A percentile compares a stretch with the other conserved stretches of the same genome.
These are phyloP conservation scores for Agriopis marginaria DNA, from an alignment of 2,888 invertebrate genomes.

Conservation along the genomic window DNA sequence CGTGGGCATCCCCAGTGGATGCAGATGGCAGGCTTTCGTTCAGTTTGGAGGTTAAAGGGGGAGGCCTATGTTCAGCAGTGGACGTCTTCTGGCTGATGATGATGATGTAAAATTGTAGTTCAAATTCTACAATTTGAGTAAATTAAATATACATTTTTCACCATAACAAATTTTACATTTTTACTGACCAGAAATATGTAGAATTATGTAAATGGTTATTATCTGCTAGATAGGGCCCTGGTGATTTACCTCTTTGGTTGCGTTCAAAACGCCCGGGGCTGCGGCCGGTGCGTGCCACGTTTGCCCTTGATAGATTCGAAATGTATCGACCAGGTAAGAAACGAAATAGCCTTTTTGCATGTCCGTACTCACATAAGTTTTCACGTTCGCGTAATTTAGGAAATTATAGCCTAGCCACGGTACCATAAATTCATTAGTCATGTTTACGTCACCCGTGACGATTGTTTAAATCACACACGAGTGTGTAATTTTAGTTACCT, in stretches of 20 bases:
- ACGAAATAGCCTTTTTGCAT: constrained; percentile 43
- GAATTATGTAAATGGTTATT: too few species aligned
- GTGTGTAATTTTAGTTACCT: constrained; percentile 28
- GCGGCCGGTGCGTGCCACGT: constrained; percentile 36
- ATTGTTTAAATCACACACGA: constrained; percentile 36
- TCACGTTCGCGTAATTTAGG: constrained; percentile 43
- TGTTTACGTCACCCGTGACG: constrained; percentile 42
- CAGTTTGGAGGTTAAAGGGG: too few species aligned
- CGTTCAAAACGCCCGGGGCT: constrained; percentile 33
- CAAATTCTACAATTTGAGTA: too few species aligned
- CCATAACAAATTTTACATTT: too few species aligned
- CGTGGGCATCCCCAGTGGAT: too few species aligned
- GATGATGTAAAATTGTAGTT: too few species aligned
- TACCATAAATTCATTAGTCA: constrained; percentile 37
- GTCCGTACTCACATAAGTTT: constrained; percentile 34
- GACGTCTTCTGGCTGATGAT: too few species aligned
- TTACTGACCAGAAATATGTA: too few species aligned
- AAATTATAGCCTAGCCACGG: constrained; percentile 41
- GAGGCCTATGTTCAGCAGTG: too few species aligned
- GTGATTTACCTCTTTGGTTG: constrained; percentile 37
- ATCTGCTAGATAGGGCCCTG: constrained; percentile 1
- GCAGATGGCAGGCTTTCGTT: too few species aligned
- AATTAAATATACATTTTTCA: too few species aligned
- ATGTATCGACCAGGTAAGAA: constrained; percentile 40
- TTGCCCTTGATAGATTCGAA: constrained; percentile 43